These are phyloP conservation scores for Tetanocera ferruginea DNA, from an alignment of 2,888 invertebrate genomes.

Conservation along the genomic window DNA sequence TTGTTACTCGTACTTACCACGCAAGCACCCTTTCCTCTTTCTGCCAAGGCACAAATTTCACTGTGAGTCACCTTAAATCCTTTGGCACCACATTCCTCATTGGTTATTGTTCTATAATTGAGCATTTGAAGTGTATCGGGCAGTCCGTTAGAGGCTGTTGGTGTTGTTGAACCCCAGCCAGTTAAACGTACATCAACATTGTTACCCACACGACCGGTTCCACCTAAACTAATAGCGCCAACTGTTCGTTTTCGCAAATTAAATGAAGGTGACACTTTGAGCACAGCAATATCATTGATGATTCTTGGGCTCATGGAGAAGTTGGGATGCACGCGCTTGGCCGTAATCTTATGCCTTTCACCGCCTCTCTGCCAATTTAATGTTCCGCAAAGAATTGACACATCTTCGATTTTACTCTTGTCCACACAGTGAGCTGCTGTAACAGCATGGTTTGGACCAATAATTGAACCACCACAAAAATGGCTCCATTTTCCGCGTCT, in stretches of 20 bases:
- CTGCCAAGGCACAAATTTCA: conserved; percentile 65
- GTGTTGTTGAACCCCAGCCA: conserved; percentile 65
- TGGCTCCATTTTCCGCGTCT: conserved; percentile 61
- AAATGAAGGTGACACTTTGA: conserved; percentile 61
- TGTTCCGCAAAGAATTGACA: conserved; percentile 59
- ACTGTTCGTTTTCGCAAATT: conserved; percentile 53
- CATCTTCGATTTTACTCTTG: conserved; percentile 50
- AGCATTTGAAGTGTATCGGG: conserved; percentile 64
- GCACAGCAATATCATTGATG: conserved; percentile 63
- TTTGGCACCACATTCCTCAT: conserved; percentile 60
- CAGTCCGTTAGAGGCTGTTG: conserved; percentile 52
- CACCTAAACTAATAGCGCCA: conserved; percentile 53
- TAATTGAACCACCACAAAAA: conserved; percentile 67
- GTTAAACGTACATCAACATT: conserved; percentile 60
- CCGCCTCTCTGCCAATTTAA: conserved; percentile 60
- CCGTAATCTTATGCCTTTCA: conserved; percentile 55
- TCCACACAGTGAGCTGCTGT: conserved; percentile 68
- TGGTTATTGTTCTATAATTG: conserved; percentile 64
- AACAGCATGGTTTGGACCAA: conserved; percentile 60
- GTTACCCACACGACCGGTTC: conserved; percentile 54
- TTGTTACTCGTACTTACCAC: conserved; percentile 53
- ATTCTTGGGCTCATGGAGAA: conserved; percentile 54
- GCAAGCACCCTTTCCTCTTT: conserved; percentile 63
- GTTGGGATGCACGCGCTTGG: conserved; percentile 60
- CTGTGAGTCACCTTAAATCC: conserved; percentile 63